These are phyloP conservation scores for Antedon bifida DNA, from an alignment of 35 echinoderm and acorn worm species.

Conservation along the genomic window DNA sequence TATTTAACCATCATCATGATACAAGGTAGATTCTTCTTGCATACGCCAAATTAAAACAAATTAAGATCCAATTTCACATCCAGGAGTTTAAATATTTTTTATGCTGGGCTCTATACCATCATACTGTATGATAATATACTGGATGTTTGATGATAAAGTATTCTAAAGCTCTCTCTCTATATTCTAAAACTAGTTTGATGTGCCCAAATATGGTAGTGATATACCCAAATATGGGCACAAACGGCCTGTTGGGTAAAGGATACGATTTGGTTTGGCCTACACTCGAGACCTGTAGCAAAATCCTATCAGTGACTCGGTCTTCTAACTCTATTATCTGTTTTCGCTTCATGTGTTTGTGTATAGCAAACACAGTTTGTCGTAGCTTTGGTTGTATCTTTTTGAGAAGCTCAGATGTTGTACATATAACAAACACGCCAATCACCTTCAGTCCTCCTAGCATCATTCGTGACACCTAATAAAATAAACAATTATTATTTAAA, in stretches of 20 bases:
- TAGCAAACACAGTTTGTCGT: conserved; percentile 49
- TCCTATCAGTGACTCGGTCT: conserved; percentile 21
- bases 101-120: too few species aligned
- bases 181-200: too few species aligned
- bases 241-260: conserved; percentile 14
- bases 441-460: conserved; percentile 45
- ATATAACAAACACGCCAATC: conserved; percentile 34
- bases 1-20: too few species aligned
- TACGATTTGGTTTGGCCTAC: conserved; percentile 37
- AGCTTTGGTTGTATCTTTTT: conserved; percentile 30
- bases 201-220: not conserved
- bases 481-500: too few species aligned
- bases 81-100: too few species aligned
- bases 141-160: too few species aligned
- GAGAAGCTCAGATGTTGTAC: conserved; percentile 16
- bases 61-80: too few species aligned
- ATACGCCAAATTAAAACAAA: too few species aligned
- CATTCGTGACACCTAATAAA: conserved; percentile 54
- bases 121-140: too few species aligned
- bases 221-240: too few species aligned
- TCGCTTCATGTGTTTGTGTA: conserved; percentile 36
- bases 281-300: conserved; percentile 37
- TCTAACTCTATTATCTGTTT: conserved; percentile 13
- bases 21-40: too few species aligned
- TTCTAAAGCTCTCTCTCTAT: too few species aligned